A percentile compares a stretch with the other conserved stretches of the same genome.
Evolutionary conservation across 2,113 vertebrate genomes (phyloP).

Genomic region (Chitala chitala): DNA sequence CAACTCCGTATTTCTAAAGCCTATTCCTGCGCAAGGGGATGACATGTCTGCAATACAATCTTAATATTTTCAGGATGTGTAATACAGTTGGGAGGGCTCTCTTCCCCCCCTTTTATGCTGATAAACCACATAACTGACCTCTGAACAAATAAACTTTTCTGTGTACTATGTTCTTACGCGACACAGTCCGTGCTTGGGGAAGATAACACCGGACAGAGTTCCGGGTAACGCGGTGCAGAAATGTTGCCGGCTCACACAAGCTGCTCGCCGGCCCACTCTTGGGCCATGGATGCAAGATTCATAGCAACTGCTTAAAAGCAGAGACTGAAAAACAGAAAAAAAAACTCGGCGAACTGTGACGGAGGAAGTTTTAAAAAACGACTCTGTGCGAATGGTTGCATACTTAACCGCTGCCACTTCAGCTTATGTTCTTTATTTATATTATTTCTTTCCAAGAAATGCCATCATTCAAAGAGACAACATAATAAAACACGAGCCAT

Average conservation of each 20-base stretch:
- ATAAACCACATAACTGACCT: not conserved
- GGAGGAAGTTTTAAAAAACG: too few relatives aligned
- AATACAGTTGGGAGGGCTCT: not conserved
- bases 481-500: not conserved
- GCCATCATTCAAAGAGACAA: not conserved
- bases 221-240: too few relatives aligned
- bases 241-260: too few relatives aligned
- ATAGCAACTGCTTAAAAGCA: too few relatives aligned
- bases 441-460: not conserved
- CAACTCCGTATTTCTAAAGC: not conserved
- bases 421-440: not conserved
- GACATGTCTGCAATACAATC: conserved; percentile 1
- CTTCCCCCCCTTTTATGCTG: not conserved
- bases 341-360: too few relatives aligned
- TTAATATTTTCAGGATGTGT: conserved; percentile 3
- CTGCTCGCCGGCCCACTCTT: too few relatives aligned
- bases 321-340: too few relatives aligned
- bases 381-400: not conserved
- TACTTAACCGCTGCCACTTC: not conserved
- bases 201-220: too few relatives aligned
- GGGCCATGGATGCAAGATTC: too few relatives aligned
- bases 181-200: too few relatives aligned
- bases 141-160: not conserved
- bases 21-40: not conserved
- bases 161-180: too few relatives aligned